phyloP scores from a whole-genome alignment of 2,797 vertebrate species.

The Onychomys leucogaster region DNA sequence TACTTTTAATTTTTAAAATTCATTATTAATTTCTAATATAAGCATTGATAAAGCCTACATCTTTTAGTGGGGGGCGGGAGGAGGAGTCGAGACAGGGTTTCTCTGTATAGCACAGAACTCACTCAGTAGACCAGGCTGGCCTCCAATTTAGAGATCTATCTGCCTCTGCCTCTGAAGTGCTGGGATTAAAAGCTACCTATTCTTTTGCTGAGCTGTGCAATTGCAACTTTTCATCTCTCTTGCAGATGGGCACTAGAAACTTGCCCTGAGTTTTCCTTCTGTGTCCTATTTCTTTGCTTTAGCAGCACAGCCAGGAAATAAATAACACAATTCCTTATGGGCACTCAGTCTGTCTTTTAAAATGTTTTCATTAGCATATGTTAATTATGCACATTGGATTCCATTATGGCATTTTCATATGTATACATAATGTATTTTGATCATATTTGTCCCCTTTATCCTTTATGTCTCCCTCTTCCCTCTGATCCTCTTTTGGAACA shows the following conservation, averaged over 20 bases:
- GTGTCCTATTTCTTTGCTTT: constrained; percentile 16
- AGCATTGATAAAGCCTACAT: not conserved
- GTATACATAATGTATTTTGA: not conserved
- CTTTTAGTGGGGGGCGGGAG: too few relatives aligned
- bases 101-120: not conserved
- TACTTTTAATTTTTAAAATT: constrained; percentile 9
- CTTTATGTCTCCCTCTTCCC: not conserved
- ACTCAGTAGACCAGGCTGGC: not conserved
- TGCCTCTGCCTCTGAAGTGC: not conserved
- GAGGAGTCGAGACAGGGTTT: too few relatives aligned
- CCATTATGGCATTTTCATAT: not conserved
- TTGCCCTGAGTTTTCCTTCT: constrained; percentile 24
- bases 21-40: constrained; percentile 18
- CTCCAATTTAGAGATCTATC: not conserved
- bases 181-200: not conserved
- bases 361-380: not conserved
- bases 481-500: not conserved
- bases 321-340: not conserved
- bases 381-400: not conserved
- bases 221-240: constrained; percentile 18
- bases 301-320: not conserved
- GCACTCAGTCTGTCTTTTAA: not conserved
- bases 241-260: constrained; percentile 18
- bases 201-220: not conserved
- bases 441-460: not conserved